phyloP scores from a whole-genome alignment of 64 coral and sea anemone species.

The Montipora efflorescens region DNA sequence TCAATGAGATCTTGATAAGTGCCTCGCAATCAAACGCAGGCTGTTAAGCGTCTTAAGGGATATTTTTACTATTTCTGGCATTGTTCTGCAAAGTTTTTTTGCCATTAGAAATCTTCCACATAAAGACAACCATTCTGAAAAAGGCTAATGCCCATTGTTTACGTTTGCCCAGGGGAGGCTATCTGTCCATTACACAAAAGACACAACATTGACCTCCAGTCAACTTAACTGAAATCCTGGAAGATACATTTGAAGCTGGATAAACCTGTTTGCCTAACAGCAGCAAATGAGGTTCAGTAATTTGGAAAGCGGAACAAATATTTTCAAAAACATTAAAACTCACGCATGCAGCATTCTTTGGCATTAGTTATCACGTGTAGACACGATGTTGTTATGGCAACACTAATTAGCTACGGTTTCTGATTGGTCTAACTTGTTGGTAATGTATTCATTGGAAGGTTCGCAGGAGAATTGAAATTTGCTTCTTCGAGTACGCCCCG shows the following conservation, averaged over 20 bases:
- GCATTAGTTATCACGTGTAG: slow-evolving; percentile 3
- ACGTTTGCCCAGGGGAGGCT: not conserved
- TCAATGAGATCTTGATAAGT: not conserved
- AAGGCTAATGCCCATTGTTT: not conserved
- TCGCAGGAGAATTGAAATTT: slow-evolving; percentile 54
- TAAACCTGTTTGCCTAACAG: slow-evolving; percentile 13
- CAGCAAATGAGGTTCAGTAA: slow-evolving; percentile 34
- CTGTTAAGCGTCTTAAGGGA: not conserved
- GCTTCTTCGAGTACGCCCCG: slow-evolving; percentile 43
- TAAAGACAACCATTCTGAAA: not conserved
- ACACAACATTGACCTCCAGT: slow-evolving; percentile 1
- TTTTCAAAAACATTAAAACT: not conserved
- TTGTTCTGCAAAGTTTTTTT: not conserved
- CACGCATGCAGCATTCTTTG: not conserved
- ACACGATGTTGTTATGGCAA: slow-evolving; percentile 40
- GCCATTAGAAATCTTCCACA: not conserved
- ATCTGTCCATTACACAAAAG: not conserved
- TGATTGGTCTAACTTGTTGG: slow-evolving; percentile 29
- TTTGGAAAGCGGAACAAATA: slow-evolving; percentile 41
- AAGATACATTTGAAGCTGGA: not conserved
- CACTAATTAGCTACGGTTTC: slow-evolving; percentile 33
- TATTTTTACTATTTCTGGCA: slow-evolving; percentile 4
- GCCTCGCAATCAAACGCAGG: not conserved
- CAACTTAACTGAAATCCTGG: not conserved
- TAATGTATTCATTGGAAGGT: slow-evolving; percentile 17